phyloP scores from a whole-genome alignment of 1,140 invertebrate species.

The Drosophila sturtevanti region DNA sequence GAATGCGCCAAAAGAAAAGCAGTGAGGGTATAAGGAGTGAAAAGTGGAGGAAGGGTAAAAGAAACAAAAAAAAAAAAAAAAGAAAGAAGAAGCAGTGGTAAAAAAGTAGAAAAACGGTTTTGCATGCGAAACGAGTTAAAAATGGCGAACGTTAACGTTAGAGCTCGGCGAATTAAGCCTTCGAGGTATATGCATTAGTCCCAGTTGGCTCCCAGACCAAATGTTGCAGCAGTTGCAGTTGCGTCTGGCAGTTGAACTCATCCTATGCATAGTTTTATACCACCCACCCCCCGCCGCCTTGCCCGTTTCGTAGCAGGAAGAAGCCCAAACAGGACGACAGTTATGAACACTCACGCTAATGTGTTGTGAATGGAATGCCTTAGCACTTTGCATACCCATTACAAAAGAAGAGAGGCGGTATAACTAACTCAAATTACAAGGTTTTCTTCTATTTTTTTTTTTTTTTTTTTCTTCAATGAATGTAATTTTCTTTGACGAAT shows the following conservation, averaged over 20 bases:
- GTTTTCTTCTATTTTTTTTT: background rate
- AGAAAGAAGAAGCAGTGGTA: constrained; percentile 8
- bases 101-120: constrained; percentile 1
- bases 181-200: constrained; percentile 72
- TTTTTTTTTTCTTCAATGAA: background rate
- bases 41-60: too few relatives aligned
- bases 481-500: background rate
- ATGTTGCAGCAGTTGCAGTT: constrained; percentile 17
- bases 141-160: constrained; percentile 74
- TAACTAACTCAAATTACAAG: background rate
- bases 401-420: background rate
- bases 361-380: constrained; percentile 75
- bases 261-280: constrained; percentile 5
- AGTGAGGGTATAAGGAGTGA: too few relatives aligned
- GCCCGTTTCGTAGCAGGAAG: background rate
- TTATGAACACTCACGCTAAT: constrained; percentile 77
- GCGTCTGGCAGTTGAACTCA: constrained; percentile 51
- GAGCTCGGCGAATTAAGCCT: constrained; percentile 52
- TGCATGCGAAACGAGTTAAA: constrained; percentile 76
- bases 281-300: constrained; percentile 11
- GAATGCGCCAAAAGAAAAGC: constrained; percentile 46
- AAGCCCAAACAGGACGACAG: constrained; percentile 46
- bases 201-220: constrained; percentile 15
- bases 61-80: constrained; percentile 21
- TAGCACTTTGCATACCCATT: constrained; percentile 51